Percentiles rank a stretch among this genome's conserved stretches.
phyloP scores from a whole-genome alignment of 2,113 vertebrate genomes.

The Agelaius tricolor region DNA sequence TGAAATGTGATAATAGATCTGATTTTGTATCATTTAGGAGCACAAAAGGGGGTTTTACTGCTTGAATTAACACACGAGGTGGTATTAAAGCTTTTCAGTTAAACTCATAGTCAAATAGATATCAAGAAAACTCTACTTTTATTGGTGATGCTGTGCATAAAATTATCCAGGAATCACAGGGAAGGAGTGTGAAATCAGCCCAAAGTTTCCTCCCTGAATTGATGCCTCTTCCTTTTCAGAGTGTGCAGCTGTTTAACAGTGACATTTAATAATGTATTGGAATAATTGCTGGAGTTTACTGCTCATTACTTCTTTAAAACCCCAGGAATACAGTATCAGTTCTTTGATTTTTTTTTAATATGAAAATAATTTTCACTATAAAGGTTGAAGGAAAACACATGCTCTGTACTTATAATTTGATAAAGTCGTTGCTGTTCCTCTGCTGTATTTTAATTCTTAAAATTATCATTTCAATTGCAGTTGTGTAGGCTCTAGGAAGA shows the following conservation, averaged over 20 bases:
- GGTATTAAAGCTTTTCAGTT: constrained; percentile 67
- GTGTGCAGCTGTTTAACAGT: constrained; percentile 36
- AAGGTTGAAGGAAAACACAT: constrained; percentile 65
- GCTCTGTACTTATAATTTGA: constrained; percentile 55
- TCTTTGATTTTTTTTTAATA: constrained; percentile 61
- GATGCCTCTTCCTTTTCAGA: constrained; percentile 27
- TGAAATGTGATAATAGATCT: constrained; percentile 46
- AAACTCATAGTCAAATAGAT: constrained; percentile 63
- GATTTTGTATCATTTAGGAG: constrained; percentile 52
- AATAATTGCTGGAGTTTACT: constrained; percentile 74
- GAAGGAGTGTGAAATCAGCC: constrained; percentile 60
- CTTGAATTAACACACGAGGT: constrained; percentile 65
- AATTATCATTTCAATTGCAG: constrained; percentile 47
- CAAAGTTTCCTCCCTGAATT: constrained; percentile 39
- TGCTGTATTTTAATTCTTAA: constrained; percentile 32
- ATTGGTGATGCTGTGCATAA: constrained; percentile 60
- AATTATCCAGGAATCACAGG: constrained; percentile 63
- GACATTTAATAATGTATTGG: constrained; percentile 66
- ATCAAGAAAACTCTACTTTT: constrained; percentile 49
- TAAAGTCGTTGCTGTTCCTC: neutral
- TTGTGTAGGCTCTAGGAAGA: neutral
- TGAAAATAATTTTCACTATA: constrained; percentile 70
- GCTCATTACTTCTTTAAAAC: constrained; percentile 74
- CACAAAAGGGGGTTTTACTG: constrained; percentile 43
- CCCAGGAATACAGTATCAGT: constrained; percentile 27